Evolutionary conservation across 2,113 vertebrate species (phyloP).

Genomic region (Lampris incognitus): DNA sequence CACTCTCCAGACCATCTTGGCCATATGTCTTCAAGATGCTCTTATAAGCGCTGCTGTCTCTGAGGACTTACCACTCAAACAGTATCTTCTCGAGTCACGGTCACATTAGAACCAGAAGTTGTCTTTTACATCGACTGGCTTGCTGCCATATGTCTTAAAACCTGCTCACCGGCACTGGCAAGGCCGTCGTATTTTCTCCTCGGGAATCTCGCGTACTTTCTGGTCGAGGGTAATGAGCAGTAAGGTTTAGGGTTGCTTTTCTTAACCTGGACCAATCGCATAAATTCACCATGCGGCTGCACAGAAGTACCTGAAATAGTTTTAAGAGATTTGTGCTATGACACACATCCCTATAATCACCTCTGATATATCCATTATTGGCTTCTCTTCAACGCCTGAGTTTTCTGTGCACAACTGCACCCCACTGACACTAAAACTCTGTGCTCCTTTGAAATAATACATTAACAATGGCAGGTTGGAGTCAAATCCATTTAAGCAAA

Average conservation of each 20-base stretch:
- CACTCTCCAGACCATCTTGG: slow-evolving; percentile 36
- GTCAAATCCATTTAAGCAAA: background rate
- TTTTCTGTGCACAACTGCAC: background rate
- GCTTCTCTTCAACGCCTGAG: too few relatives aligned
- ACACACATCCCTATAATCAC: background rate
- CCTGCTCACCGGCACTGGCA: slow-evolving; percentile 1
- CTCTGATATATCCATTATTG: background rate
- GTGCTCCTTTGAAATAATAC: background rate
- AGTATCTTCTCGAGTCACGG: slow-evolving; percentile 45
- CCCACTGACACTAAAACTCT: background rate
- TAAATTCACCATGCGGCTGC: slow-evolving; percentile 2
- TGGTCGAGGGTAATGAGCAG: slow-evolving; percentile 11
- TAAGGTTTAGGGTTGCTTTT: slow-evolving; percentile 25
- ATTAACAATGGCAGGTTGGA: background rate
- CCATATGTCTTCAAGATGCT: slow-evolving; percentile 62
- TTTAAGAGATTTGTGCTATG: background rate
- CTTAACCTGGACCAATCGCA: slow-evolving; percentile 27
- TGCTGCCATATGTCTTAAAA: slow-evolving; percentile 42
- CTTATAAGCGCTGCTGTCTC: slow-evolving; percentile 28
- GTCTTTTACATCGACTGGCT: slow-evolving; percentile 15
- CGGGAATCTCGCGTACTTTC: slow-evolving; percentile 5
- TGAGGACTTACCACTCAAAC: slow-evolving; percentile 24
- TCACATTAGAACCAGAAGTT: slow-evolving; percentile 24
- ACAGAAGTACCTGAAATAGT: background rate
- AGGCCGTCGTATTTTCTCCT: slow-evolving; percentile 11